These are phyloP conservation scores for Sylvia atricapilla DNA, from an alignment of 2,113 vertebrate genomes.

Conservation along the genomic window DNA sequence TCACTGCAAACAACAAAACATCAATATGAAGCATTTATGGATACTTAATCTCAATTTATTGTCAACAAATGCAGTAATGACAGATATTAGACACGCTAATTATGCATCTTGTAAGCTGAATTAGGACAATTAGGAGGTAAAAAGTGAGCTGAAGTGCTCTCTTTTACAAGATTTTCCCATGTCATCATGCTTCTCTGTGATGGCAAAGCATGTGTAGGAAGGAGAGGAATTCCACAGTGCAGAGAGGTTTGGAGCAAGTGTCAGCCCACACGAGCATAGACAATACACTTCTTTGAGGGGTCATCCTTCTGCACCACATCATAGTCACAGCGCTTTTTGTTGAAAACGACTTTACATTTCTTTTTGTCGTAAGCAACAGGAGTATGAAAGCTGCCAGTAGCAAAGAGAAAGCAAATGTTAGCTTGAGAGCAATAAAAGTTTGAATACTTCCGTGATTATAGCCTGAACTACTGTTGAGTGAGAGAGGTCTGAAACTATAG, in stretches of 20 bases:
- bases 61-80: neutral
- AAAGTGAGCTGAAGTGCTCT: neutral
- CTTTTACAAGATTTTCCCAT: neutral
- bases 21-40: neutral
- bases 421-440: neutral
- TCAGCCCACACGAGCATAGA: neutral
- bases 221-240: neutral
- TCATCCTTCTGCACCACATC: neutral
- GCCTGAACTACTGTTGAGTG: neutral
- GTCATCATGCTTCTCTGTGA: neutral
- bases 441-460: neutral
- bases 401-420: neutral
- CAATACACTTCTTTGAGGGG: neutral
- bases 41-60: slow-evolving; percentile 4
- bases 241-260: neutral
- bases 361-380: fast-evolving
- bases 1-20: neutral
- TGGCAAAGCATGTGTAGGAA: neutral
- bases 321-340: neutral
- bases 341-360: neutral
- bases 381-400: neutral
- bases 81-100: neutral
- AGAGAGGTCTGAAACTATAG: neutral
- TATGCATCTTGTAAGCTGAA: neutral
- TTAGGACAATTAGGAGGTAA: neutral